These are phyloP conservation scores for Alaudala cheleensis DNA, from an alignment of 2,113 vertebrate species.

Conservation along the genomic window DNA sequence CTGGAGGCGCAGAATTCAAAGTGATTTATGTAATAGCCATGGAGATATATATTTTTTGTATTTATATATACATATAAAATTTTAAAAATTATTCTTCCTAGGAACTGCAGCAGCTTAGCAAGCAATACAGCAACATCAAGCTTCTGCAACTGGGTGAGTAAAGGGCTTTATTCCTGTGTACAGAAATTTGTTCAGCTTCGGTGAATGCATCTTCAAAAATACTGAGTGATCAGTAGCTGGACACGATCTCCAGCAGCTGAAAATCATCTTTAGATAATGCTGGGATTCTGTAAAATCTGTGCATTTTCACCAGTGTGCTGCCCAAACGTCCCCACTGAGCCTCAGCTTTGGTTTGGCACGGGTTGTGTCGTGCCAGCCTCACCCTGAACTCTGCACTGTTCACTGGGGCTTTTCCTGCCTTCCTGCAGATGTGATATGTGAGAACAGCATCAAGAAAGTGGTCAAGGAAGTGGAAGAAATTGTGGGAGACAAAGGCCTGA, in stretches of 20 bases:
- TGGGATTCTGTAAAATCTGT: neutral
- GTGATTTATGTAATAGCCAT: neutral
- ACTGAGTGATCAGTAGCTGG: neutral
- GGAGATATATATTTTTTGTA: no score
- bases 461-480: conserved; percentile 64
- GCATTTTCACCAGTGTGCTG: neutral
- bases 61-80: neutral
- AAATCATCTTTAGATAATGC: neutral
- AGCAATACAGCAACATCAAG: conserved; percentile 57
- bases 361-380: fast-evolving
- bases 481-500: conserved; percentile 68
- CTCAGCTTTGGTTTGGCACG: neutral
- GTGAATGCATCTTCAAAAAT: neutral
- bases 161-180: neutral
- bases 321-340: neutral
- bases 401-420: neutral
- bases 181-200: neutral
- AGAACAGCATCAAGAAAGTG: conserved; percentile 71
- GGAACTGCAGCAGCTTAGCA: conserved; percentile 63
- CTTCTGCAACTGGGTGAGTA: conserved; percentile 57
- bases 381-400: neutral
- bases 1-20: neutral
- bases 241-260: neutral
- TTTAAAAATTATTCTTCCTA: neutral
- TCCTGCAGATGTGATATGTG: conserved; percentile 42